phyloP scores from a whole-genome alignment of 2,113 vertebrate species.

The Tauraco erythrolophus region DNA sequence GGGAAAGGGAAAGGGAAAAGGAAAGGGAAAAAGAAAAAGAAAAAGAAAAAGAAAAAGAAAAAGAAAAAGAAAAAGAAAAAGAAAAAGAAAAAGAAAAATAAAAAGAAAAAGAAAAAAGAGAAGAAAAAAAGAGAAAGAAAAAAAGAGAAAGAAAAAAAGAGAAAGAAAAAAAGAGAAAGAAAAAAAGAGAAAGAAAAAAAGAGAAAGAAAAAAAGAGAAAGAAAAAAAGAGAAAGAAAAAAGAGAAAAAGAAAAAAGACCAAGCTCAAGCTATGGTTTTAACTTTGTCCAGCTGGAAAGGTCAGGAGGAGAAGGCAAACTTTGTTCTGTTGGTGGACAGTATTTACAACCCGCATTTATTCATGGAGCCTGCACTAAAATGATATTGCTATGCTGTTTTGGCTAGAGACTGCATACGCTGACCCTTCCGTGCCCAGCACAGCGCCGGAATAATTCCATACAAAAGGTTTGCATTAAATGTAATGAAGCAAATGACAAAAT shows the following conservation, averaged over 20 bases:
- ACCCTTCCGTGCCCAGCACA: constrained; percentile 56
- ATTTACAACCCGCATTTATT: constrained; percentile 31
- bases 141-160: no score
- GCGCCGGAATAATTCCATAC: constrained; percentile 30
- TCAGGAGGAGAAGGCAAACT: constrained; percentile 33
- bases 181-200: background rate
- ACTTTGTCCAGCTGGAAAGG: constrained; percentile 39
- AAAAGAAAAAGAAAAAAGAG: no score
- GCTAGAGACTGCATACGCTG: constrained; percentile 14
- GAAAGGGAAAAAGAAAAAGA: no score
- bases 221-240: background rate
- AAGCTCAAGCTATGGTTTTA: background rate
- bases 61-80: no score
- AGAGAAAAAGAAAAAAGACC: background rate
- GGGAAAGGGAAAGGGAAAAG: no score
- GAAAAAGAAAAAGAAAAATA: no score
- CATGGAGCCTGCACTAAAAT: constrained; percentile 35
- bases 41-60: no score
- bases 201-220: no score
- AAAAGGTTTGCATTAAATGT: constrained; percentile 71
- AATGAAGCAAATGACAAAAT: constrained; percentile 85
- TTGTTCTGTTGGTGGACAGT: constrained; percentile 36
- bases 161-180: background rate
- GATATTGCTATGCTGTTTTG: constrained; percentile 44
- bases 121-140: no score